Evolutionary conservation across 2,888 invertebrate genomes (phyloP).

Genomic region (Margaritifera margaritifera): DNA sequence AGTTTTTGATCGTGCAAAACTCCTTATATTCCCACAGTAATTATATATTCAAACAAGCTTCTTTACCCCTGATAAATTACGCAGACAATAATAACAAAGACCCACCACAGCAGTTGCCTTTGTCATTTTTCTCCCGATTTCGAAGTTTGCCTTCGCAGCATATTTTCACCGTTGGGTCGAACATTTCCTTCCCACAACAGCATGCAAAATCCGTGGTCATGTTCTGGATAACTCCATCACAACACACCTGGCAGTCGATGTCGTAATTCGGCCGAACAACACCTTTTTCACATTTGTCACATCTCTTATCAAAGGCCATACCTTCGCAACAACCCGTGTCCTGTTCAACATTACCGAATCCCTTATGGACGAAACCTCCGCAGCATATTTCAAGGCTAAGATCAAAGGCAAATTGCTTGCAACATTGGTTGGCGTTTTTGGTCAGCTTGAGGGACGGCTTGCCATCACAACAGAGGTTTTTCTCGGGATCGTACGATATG

Average conservation of each 20-base stretch:
- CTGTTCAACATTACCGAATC: conserved; percentile 13
- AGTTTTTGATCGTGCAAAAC: too few relatives aligned
- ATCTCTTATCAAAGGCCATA: conserved; percentile 23
- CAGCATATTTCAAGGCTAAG: conserved; percentile 22
- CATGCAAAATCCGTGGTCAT: conserved; percentile 19
- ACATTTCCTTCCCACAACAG: conserved; percentile 30
- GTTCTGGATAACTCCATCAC: conserved; percentile 24
- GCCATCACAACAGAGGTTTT: conserved; percentile 17
- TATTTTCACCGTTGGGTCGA: conserved; percentile 17
- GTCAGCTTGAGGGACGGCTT: conserved; percentile 8
- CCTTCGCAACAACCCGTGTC: conserved; percentile 25
- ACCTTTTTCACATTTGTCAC: conserved; percentile 15
- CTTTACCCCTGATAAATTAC: too few relatives aligned
- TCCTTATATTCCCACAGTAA: too few relatives aligned
- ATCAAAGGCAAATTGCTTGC: conserved; percentile 18
- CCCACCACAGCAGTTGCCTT: conserved; percentile 21
- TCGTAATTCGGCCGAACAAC: conserved; percentile 18
- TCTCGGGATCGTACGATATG: conserved; percentile 6
- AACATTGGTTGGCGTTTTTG: conserved; percentile 11
- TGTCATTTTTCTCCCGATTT: conserved; percentile 10
- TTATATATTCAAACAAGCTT: too few relatives aligned
- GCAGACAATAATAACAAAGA: conserved; percentile 1
- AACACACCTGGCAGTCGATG: conserved; percentile 24
- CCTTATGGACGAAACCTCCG: conserved; percentile 17
- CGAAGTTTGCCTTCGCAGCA: conserved; percentile 21